A percentile compares a stretch with the other conserved stretches of the same genome.
phyloP scores from a whole-genome alignment of 2,113 vertebrate species.

The Saguinus midas region DNA sequence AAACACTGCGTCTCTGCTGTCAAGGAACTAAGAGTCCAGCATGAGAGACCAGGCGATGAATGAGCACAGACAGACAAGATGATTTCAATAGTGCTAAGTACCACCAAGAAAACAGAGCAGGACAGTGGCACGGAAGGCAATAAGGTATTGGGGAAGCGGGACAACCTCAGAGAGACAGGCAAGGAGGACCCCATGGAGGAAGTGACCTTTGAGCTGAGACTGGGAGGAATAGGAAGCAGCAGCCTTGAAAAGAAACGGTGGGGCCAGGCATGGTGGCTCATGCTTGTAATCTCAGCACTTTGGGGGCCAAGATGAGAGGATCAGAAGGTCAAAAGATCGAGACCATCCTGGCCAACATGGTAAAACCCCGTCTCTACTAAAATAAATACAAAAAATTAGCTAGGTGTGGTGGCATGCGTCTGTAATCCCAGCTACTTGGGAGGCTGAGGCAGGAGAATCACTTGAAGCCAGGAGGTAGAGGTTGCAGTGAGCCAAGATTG shows the following conservation, averaged over 20 bases:
- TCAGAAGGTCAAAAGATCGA: too few relatives aligned
- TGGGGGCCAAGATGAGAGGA: too few relatives aligned
- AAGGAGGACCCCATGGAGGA: background rate
- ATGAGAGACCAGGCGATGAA: background rate
- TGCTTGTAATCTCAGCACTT: too few relatives aligned
- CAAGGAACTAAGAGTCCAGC: background rate
- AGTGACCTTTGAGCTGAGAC: background rate
- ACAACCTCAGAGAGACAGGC: background rate
- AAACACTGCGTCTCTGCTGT: background rate
- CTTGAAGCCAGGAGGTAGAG: too few relatives aligned
- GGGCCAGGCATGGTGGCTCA: too few relatives aligned
- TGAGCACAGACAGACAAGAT: background rate
- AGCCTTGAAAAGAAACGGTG: background rate
- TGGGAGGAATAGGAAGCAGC: background rate
- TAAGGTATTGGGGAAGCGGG: fast-evolving
- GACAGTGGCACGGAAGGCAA: background rate
- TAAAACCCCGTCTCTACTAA: too few relatives aligned
- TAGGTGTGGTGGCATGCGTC: too few relatives aligned
- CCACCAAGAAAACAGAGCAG: background rate
- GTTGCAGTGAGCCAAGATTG: too few relatives aligned
- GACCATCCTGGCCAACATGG: too few relatives aligned
- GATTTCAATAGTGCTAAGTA: fast-evolving
- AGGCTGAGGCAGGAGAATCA: too few relatives aligned
- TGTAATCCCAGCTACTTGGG: too few relatives aligned
- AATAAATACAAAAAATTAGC: too few relatives aligned